Conservation (phyloP, 2,113 vertebrate species). For the Pseudolaguvia tuberculata region DNA sequence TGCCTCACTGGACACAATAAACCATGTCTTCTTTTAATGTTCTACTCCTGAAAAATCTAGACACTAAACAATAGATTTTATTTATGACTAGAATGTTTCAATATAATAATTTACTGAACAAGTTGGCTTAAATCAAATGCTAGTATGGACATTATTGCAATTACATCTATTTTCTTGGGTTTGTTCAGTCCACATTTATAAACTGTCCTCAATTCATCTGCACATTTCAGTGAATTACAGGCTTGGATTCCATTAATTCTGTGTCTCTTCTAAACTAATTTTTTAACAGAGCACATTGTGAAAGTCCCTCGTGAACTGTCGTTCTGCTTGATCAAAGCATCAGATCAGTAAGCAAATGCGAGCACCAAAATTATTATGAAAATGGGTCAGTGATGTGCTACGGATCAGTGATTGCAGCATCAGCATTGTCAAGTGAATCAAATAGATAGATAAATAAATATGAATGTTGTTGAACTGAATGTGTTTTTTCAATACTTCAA, state of each 20-base stretch:
- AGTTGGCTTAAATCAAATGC: neutral
- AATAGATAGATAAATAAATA: constrained; percentile 20
- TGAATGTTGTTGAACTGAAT: neutral
- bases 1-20: neutral
- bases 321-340: constrained; percentile 39
- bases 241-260: neutral
- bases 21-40: constrained; percentile 1
- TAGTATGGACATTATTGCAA: constrained; percentile 9
- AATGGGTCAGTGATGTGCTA: constrained; percentile 5
- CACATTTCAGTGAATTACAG: constrained; percentile 10
- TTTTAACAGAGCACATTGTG: neutral
- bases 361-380: constrained; percentile 20
- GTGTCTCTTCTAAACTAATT: neutral
- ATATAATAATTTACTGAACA: neutral
- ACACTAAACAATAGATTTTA: neutral
- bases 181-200: neutral
- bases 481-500: constrained; percentile 2
- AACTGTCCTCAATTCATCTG: neutral
- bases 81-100: constrained; percentile 15
- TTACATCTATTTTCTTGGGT: constrained; percentile 20
- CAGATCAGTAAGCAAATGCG: constrained; percentile 19
- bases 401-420: neutral
- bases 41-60: constrained; percentile 19
- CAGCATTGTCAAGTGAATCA: constrained; percentile 9
- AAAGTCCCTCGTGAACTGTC: neutral